phyloP scores from a whole-genome alignment of 2,888 invertebrate genomes.

The Asteroscopus sphinx region DNA sequence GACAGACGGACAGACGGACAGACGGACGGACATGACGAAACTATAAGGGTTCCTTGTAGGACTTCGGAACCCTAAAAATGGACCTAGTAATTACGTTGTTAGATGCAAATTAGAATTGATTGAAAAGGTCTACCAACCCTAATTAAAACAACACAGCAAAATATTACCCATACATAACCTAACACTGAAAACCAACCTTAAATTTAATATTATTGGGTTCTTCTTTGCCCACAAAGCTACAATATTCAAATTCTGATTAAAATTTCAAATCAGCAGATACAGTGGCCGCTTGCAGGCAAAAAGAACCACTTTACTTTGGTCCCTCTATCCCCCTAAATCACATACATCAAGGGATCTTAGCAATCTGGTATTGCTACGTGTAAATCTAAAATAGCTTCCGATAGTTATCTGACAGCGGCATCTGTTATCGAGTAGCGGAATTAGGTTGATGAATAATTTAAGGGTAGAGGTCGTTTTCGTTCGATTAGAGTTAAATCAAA shows the following conservation, averaged over 20 bases:
- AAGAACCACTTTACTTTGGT: conserved; percentile 35
- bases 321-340: conserved; percentile 29
- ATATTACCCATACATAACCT: neutral
- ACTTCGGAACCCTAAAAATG: too few species aligned
- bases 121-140: conserved; percentile 7
- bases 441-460: conserved; percentile 59
- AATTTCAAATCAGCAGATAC: conserved; percentile 51
- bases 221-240: neutral
- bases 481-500: conserved; percentile 16
- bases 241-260: conserved; percentile 46
- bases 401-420: conserved; percentile 63
- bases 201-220: fast-evolving
- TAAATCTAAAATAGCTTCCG: conserved; percentile 68
- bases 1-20: too few species aligned
- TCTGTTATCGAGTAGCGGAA: conserved; percentile 59
- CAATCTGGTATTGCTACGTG: conserved; percentile 55
- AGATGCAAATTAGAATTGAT: conserved; percentile 19
- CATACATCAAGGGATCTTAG: conserved; percentile 53
- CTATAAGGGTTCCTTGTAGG: too few species aligned
- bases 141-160: conserved; percentile 25
- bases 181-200: conserved; percentile 18
- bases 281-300: conserved; percentile 43
- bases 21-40: too few species aligned
- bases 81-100: neutral
- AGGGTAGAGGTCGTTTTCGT: conserved; percentile 10